These are phyloP conservation scores for Charina bottae DNA, from an alignment of 2,113 vertebrate genomes.

Conservation along the genomic window DNA sequence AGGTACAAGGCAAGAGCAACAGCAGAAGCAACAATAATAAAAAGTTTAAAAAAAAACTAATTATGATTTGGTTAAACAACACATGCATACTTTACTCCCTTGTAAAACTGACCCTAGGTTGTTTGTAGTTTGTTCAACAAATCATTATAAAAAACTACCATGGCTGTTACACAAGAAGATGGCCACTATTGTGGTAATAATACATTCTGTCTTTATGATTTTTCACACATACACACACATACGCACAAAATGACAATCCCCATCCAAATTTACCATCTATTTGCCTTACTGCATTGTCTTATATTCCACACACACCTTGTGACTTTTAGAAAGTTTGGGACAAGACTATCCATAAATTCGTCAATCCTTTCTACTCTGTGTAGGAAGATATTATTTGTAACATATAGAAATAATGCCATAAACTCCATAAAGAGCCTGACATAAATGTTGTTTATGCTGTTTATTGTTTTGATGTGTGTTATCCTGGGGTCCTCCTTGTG, in stretches of 20 bases:
- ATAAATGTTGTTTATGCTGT: neutral
- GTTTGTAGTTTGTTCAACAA: neutral
- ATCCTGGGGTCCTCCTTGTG: neutral
- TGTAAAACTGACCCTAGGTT: neutral
- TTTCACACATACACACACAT: neutral
- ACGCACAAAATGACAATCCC: neutral
- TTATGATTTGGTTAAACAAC: neutral
- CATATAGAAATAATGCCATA: no score
- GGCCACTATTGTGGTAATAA: neutral
- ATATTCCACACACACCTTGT: neutral
- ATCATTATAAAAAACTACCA: neutral
- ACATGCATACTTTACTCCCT: neutral
- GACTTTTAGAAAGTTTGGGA: neutral
- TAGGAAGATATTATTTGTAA: no score
- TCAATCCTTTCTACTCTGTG: no score
- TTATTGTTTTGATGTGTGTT: neutral
- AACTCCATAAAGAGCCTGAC: no score
- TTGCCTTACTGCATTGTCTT: neutral
- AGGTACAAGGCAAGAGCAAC: neutral
- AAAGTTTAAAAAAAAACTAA: neutral
- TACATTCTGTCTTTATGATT: neutral
- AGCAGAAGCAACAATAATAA: neutral
- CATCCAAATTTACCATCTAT: neutral
- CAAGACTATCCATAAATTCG: no score
- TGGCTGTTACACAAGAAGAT: neutral